Evolutionary conservation across 2,113 vertebrate genomes (phyloP).

Genomic region (Limnothrissa miodon): DNA sequence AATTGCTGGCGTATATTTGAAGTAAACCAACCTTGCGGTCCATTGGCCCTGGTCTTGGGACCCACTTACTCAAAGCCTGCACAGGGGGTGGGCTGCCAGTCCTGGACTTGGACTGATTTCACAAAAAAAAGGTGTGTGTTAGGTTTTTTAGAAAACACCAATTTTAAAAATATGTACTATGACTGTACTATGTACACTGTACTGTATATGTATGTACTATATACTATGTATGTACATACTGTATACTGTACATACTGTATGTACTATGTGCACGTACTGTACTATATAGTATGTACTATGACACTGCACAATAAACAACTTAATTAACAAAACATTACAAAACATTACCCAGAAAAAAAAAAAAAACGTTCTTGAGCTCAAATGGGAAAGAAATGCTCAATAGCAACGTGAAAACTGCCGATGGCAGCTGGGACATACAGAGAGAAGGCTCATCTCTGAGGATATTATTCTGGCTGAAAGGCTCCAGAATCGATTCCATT

Average conservation of each 20-base stretch:
- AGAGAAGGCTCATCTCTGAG: conserved; percentile 12
- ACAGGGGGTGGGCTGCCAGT: conserved; percentile 16
- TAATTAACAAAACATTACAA: not conserved
- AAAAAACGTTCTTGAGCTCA: not conserved
- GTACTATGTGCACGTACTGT: too few species aligned
- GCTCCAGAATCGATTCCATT: conserved; percentile 44
- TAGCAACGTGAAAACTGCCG: not conserved
- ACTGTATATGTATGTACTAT: too few species aligned
- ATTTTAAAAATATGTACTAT: not conserved
- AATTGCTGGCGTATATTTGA: not conserved
- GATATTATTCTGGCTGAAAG: conserved; percentile 41
- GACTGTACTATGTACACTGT: not conserved
- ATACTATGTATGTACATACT: too few species aligned
- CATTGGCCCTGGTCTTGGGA: conserved; percentile 53
- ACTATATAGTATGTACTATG: not conserved
- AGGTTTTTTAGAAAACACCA: too few species aligned
- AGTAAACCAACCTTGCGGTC: conserved; percentile 47
- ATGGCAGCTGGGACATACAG: not conserved
- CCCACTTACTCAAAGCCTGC: conserved; percentile 57
- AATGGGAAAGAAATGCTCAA: not conserved
- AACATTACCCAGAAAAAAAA: not conserved
- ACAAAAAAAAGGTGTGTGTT: not conserved
- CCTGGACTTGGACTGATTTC: conserved; percentile 35
- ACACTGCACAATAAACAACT: not conserved
- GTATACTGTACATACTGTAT: too few species aligned